Conservation (phyloP, 2,797 vertebrate genomes). For the Gobionotothen gibberifrons region DNA sequence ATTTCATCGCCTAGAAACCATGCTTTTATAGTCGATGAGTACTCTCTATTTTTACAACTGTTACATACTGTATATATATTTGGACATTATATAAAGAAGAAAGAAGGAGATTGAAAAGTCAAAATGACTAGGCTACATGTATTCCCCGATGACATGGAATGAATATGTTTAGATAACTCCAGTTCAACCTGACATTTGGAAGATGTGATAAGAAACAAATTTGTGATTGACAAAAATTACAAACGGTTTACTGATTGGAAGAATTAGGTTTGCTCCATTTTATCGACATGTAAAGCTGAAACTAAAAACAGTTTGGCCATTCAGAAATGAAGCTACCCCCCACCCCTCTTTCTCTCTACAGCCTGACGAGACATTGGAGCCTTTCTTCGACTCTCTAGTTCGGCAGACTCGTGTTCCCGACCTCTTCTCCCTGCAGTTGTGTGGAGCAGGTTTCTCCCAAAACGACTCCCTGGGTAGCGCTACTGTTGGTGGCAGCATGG, state of each 20-base stretch:
- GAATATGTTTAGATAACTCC: background rate
- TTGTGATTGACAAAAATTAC: too few relatives aligned
- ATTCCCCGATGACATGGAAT: background rate
- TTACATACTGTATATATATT: too few relatives aligned
- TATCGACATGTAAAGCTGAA: background rate
- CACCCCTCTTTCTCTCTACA: slow-evolving; percentile 59
- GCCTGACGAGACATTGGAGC: slow-evolving; percentile 95
- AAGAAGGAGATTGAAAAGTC: too few relatives aligned
- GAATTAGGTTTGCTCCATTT: background rate
- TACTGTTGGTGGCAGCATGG: slow-evolving; percentile 97
- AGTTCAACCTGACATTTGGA: background rate
- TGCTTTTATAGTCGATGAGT: too few relatives aligned
- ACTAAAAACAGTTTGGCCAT: slow-evolving; percentile 1
- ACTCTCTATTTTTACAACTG: too few relatives aligned
- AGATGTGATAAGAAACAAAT: background rate
- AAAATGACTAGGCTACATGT: too few relatives aligned
- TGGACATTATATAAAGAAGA: too few relatives aligned
- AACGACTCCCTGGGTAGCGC: slow-evolving; percentile 91
- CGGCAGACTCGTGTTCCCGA: slow-evolving; percentile 93
- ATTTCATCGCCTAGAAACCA: too few relatives aligned
- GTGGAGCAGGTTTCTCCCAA: slow-evolving; percentile 91
- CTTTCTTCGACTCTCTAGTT: slow-evolving; percentile 98
- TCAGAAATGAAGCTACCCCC: background rate
- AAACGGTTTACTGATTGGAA: background rate
- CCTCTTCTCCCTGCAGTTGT: slow-evolving; percentile 97